Base-by-base conservation (phyloP, 2,113 vertebrate genomes). In the Cheilinus undulatus region DNA sequence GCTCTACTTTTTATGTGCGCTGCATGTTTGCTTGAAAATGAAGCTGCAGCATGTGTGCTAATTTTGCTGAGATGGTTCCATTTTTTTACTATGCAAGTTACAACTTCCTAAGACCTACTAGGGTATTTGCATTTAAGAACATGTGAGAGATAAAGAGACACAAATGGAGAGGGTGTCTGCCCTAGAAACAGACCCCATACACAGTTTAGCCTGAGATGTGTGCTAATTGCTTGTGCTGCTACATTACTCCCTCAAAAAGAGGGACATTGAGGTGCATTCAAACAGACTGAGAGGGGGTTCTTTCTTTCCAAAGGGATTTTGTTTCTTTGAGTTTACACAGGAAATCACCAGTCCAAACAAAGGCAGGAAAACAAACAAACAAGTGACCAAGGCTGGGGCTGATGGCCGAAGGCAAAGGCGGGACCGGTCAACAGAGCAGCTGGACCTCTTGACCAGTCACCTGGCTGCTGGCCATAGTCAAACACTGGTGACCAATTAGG, bases 351-450 rank as follows among this genome's bases (percentile, higher is more conserved):
- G 74, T 79, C 75, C 73, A 92, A 92, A 93, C 86, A 91, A 88
- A 86, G 81, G 70, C 84, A 82, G 84, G 71, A 87, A 85, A 84
- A 90, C 89, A 91, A 93, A 91, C 87, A 90, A 92, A 92, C 77
- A 88, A 79, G 59, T 57, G 73, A 69, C 68, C 43, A 19, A 64
- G 76, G 56, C 59, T 34, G 61, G 63, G 77, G 22, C 80, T 76
- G 56, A 59, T 12, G 59, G 51, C 46, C 49, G 56, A 79, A 60
- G 64, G 64, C 27, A 58, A 62, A 85, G 72, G 64, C 38, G 23
- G 65, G 53, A 43, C 49, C 45, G 14, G 45, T 59, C 24, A 40
- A 20, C 34, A 57, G 58, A 80, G 70, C 84, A 78, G 73, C 66
- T 83, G 87, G 80, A 71, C 78, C 70, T 60, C 60, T 78, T 67